Evolutionary conservation across 2,113 vertebrate genomes (phyloP).

Genomic region (Charina bottae): DNA sequence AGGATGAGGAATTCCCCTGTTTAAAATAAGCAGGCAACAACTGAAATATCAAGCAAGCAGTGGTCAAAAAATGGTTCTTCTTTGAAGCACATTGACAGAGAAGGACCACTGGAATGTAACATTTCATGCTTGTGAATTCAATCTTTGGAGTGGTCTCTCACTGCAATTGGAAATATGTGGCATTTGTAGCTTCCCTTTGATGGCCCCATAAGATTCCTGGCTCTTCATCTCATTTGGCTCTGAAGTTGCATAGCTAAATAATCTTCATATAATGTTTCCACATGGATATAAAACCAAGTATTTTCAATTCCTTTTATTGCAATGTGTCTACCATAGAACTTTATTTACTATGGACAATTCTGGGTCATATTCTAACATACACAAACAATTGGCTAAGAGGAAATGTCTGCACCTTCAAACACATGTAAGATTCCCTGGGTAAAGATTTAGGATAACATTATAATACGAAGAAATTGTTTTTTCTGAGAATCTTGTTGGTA

Average conservation of each 20-base stretch:
- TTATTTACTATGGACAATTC: not conserved
- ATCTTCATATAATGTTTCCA: not conserved
- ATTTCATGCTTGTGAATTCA: not conserved
- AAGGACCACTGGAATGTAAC: not conserved
- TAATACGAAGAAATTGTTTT: not conserved
- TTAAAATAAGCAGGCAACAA: not conserved
- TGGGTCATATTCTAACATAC: not conserved
- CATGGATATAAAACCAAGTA: not conserved
- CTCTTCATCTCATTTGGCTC: not conserved
- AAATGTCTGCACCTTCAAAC: not conserved
- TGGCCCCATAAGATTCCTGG: not conserved
- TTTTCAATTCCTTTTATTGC: not conserved
- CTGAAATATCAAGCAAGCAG: slow-evolving; percentile 43
- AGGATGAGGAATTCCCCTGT: slow-evolving; percentile 53
- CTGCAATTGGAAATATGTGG: not conserved
- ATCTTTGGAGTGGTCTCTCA: not conserved
- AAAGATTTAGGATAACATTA: not conserved
- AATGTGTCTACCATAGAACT: not conserved
- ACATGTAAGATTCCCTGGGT: not conserved
- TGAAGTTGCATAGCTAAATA: not conserved
- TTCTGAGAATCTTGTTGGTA: not conserved
- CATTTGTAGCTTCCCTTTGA: not conserved
- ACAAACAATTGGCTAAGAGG: not conserved
- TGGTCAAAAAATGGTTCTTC: slow-evolving; percentile 48
- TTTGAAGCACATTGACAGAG: not conserved